phyloP scores from a whole-genome alignment of 2,113 vertebrate species.

The Plestiodon gilberti region DNA sequence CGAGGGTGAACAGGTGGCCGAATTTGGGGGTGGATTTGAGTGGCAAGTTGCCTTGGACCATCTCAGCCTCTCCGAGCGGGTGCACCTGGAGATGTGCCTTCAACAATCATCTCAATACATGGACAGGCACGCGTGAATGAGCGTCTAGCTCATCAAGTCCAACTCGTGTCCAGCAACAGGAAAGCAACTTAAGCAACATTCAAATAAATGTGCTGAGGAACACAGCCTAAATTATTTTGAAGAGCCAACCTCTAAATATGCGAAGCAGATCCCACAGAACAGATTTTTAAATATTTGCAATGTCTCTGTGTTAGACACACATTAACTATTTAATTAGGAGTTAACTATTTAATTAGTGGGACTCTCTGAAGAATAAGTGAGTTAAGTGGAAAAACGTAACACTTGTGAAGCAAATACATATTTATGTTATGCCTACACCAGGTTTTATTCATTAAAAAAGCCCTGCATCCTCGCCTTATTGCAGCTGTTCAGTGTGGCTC shows the following conservation, averaged over 20 bases:
- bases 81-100: no score
- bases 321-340: background rate
- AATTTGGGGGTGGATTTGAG: no score
- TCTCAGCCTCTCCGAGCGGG: no score
- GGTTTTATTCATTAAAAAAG: no score
- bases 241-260: background rate
- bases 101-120: no score
- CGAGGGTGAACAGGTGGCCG: no score
- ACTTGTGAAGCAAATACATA: background rate
- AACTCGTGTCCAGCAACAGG: background rate
- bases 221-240: background rate
- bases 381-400: background rate
- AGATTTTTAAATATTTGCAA: background rate
- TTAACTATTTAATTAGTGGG: background rate
- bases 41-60: no score
- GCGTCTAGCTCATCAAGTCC: background rate
- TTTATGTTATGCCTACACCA: background rate
- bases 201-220: background rate
- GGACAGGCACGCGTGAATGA: no score
- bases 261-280: background rate
- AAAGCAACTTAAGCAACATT: background rate
- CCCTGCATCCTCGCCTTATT: no score
- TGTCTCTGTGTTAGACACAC: background rate
- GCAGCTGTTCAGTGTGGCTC: no score
- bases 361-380: background rate